Conservation (phyloP, 2,113 vertebrate genomes). For the Pygoscelis adeliae region DNA sequence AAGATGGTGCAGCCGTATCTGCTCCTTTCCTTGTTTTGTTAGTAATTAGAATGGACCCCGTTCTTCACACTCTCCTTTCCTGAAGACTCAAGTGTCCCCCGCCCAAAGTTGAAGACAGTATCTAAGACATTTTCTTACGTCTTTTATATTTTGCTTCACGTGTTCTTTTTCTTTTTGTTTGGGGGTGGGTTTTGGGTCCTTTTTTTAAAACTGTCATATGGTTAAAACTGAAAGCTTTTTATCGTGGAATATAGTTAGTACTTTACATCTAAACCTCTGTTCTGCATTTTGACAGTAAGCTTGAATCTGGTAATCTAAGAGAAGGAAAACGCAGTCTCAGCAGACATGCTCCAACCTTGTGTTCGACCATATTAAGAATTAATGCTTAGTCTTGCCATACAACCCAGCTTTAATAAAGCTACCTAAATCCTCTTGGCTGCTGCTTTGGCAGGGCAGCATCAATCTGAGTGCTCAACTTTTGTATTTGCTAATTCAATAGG, state of each 20-base stretch:
- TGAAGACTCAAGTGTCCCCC: background rate
- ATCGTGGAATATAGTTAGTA: background rate
- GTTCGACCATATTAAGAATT: slow-evolving; percentile 81
- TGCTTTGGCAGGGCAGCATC: slow-evolving; percentile 61
- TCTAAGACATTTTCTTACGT: background rate
- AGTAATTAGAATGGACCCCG: accelerated
- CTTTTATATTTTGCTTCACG: background rate
- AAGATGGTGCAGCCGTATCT: background rate
- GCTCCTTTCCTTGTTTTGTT: background rate
- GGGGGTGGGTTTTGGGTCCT: background rate
- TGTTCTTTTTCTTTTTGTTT: background rate
- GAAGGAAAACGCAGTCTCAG: slow-evolving; percentile 75
- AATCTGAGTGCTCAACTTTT: slow-evolving; percentile 62
- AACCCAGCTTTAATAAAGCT: slow-evolving; percentile 77
- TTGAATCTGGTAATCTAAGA: slow-evolving; percentile 81
- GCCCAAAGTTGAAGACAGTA: background rate
- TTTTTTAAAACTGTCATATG: background rate
- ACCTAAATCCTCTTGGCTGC: slow-evolving; percentile 69
- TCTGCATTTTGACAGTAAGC: slow-evolving; percentile 78
- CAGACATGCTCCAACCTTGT: slow-evolving; percentile 77
- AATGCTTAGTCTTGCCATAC: slow-evolving; percentile 72
- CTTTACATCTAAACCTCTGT: slow-evolving; percentile 40
- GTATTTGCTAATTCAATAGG: slow-evolving; percentile 67
- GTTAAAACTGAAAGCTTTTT: background rate
- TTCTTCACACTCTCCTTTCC: background rate